These are phyloP conservation scores for Mustela lutreola DNA, from an alignment of 2,113 vertebrate genomes.

Conservation along the genomic window DNA sequence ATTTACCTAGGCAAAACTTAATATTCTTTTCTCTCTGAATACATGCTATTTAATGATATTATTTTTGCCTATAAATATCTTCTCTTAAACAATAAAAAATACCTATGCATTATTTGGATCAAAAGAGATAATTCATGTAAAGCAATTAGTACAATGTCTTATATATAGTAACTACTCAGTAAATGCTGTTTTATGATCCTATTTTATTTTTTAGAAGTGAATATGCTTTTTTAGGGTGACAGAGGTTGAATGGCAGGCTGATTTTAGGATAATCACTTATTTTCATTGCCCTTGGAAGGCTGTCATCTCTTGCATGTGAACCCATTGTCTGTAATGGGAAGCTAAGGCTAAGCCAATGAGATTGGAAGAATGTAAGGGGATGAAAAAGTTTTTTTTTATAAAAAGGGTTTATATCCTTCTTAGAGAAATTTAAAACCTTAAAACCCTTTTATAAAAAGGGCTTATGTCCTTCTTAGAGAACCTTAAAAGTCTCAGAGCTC, in stretches of 20 bases:
- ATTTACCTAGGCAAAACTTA: not conserved
- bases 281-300: not conserved
- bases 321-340: not conserved
- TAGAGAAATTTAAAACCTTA: too few relatives aligned
- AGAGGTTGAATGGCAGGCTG: not conserved
- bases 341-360: not conserved
- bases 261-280: not conserved
- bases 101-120: not conserved
- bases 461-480: not conserved
- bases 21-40: conserved; percentile 1
- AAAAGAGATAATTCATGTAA: not conserved
- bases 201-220: not conserved
- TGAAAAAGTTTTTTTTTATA: not conserved
- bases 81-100: not conserved
- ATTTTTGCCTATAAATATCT: not conserved
- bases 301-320: not conserved
- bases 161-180: not conserved
- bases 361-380: not conserved
- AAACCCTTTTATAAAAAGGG: not conserved
- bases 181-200: conserved; percentile 6
- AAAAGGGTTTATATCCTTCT: not conserved
- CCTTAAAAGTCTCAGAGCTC: not conserved
- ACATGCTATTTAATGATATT: not conserved
- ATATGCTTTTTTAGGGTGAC: not conserved
- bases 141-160: not conserved